Evolutionary conservation across 2,797 vertebrate genomes (phyloP).

Genomic region (Poecilia picta): DNA sequence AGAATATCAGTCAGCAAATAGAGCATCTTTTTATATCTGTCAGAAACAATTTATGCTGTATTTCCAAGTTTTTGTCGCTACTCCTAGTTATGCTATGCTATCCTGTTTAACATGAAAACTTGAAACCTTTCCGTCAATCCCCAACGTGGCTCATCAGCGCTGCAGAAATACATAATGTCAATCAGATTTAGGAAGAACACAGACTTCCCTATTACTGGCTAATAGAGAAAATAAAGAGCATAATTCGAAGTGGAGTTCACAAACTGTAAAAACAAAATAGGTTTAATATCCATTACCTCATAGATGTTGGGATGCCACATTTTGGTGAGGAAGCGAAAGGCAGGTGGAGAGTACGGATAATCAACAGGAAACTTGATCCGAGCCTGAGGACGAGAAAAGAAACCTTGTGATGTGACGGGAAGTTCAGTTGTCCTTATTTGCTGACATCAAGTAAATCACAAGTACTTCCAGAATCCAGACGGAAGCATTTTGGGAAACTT

Average conservation of each 20-base stretch:
- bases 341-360: conserved; percentile 92
- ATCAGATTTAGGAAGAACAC: not conserved
- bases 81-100: not conserved
- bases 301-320: conserved; percentile 99
- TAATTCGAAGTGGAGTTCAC: not conserved
- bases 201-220: not conserved
- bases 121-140: not conserved
- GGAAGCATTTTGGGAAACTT: conserved; percentile 9
- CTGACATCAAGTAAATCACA: conserved; percentile 18
- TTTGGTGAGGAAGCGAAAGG: conserved; percentile 93
- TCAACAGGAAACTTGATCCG: conserved; percentile 92
- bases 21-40: not conserved
- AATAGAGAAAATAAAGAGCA: not conserved
- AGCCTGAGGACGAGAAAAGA: conserved; percentile 76
- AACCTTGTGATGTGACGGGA: conserved; percentile 15
- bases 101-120: not conserved
- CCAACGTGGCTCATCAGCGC: not conserved
- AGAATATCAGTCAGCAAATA: not conserved
- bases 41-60: not conserved
- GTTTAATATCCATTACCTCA: conserved; percentile 78
- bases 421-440: not conserved
- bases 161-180: not conserved
- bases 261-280: not conserved
- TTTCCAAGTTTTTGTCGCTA: not conserved
- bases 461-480: conserved; percentile 21